Evolutionary conservation across 2,113 vertebrate genomes (phyloP).

Genomic region (Heliornis fulica): DNA sequence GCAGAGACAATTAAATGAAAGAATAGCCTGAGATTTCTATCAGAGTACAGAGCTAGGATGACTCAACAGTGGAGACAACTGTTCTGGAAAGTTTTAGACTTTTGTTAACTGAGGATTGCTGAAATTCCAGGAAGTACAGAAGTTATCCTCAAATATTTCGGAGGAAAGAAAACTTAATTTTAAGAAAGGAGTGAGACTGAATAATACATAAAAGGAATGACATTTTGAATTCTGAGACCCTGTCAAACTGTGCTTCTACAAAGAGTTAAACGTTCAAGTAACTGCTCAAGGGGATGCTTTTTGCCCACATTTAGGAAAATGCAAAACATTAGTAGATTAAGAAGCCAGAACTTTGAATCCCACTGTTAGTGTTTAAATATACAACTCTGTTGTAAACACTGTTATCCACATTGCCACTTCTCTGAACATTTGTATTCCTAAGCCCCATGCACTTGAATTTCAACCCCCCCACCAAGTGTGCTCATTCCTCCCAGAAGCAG

Average conservation of each 20-base stretch:
- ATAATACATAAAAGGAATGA: background rate
- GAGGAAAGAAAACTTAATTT: background rate
- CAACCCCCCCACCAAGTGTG: background rate
- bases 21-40: constrained; percentile 37
- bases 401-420: background rate
- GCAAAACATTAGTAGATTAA: background rate
- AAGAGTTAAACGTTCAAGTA: background rate
- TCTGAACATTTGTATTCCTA: background rate
- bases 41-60: background rate
- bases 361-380: background rate
- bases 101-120: background rate
- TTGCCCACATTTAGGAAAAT: background rate
- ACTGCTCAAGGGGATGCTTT: background rate
- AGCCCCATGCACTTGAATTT: background rate
- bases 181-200: background rate
- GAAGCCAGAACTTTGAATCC: background rate
- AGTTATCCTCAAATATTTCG: background rate
- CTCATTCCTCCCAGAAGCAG: background rate
- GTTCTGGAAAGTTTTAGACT: constrained; percentile 7
- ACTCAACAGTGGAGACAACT: background rate
- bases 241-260: background rate
- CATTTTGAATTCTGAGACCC: background rate
- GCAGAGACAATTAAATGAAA: background rate
- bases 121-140: constrained; percentile 13
- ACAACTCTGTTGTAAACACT: background rate